Evolutionary conservation across 1,140 invertebrate species (phyloP).

Genomic region (Tetranychus urticae): DNA sequence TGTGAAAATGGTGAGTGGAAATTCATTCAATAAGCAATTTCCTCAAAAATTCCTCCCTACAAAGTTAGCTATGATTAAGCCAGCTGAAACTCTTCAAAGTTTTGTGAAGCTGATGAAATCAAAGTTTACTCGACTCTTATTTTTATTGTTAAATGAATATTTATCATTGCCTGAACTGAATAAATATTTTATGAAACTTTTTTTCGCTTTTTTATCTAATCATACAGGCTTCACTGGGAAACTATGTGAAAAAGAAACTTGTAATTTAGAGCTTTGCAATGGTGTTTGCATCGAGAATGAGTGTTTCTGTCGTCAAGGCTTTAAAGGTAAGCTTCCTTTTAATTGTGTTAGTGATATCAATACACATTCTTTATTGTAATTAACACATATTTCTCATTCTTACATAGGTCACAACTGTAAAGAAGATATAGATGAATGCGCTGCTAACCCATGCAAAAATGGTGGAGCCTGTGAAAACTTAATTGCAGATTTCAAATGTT

Average conservation of each 20-base stretch:
- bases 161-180: not conserved
- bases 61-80: conserved; percentile 77
- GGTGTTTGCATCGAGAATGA: conserved; percentile 13
- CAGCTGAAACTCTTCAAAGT: conserved; percentile 52
- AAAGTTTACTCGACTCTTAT: no score
- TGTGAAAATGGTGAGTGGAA: conserved; percentile 44
- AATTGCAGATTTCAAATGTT: conserved; percentile 20
- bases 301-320: not conserved
- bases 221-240: conserved; percentile 52
- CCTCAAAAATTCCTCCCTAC: conserved; percentile 37
- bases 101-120: conserved; percentile 49
- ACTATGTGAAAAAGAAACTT: conserved; percentile 37
- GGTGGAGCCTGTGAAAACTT: conserved; percentile 11
- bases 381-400: conserved; percentile 23
- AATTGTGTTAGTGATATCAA: no score
- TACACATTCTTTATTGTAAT: no score
- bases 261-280: conserved; percentile 8
- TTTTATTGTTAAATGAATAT: conserved; percentile 1
- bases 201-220: conserved; percentile 26
- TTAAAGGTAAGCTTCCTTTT: not conserved
- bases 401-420: conserved; percentile 72
- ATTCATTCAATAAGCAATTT: conserved; percentile 24
- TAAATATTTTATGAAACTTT: not conserved
- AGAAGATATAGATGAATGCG: conserved; percentile 64
- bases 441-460: conserved; percentile 49